phyloP scores from a whole-genome alignment of 2,113 vertebrate species.

The Centropus unirufus region DNA sequence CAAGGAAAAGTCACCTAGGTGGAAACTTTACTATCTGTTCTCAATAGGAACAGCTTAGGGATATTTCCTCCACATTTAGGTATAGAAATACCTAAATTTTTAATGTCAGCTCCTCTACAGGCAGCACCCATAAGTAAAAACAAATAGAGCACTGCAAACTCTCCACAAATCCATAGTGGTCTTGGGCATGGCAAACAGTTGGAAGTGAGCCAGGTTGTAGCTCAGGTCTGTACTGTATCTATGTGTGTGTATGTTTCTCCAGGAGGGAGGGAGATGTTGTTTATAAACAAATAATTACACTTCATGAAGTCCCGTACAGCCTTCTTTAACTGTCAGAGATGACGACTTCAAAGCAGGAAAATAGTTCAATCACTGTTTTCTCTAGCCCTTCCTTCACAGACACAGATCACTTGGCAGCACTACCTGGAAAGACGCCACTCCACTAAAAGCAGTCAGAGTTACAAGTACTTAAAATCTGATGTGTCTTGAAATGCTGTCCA shows the following conservation, averaged over 20 bases:
- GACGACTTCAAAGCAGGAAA: not conserved
- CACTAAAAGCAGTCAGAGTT: not conserved
- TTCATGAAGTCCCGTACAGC: not conserved
- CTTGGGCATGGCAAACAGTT: not conserved
- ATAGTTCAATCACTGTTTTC: not conserved
- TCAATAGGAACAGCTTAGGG: not conserved
- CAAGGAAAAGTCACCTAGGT: not conserved
- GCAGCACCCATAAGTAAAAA: not conserved
- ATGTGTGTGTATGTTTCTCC: rapidly evolving
- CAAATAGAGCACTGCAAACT: not conserved
- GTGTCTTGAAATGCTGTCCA: not conserved
- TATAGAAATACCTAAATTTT: not conserved
- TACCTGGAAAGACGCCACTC: not conserved
- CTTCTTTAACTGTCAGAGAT: not conserved
- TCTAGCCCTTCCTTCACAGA: not conserved
- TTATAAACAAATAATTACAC: not conserved
- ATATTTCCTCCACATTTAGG: not conserved
- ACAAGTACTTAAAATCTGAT: not conserved
- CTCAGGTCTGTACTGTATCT: rapidly evolving
- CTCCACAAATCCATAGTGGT: not conserved
- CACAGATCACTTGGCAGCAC: not conserved
- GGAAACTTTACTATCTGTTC: not conserved
- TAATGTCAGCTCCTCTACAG: not conserved
- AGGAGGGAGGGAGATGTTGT: not conserved
- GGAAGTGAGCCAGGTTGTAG: not conserved